Conservation (phyloP, 2,797 vertebrate genomes). For the Galago senegalensis region DNA sequence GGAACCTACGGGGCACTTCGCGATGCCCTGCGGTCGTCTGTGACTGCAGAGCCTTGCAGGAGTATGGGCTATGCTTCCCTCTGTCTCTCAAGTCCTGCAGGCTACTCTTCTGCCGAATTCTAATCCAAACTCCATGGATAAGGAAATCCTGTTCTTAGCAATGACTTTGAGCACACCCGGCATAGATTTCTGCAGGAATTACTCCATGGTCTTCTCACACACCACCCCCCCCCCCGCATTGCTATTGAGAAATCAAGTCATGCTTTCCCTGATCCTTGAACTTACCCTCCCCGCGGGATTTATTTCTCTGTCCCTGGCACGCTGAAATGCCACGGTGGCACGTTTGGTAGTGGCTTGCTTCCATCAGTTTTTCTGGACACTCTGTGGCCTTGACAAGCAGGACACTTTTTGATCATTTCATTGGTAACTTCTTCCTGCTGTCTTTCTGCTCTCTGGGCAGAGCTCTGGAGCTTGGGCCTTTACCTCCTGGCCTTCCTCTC, state of each 20-base stretch:
- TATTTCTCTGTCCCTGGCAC: too few relatives aligned
- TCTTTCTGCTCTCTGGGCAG: background rate
- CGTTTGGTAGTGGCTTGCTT: background rate
- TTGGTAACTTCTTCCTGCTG: background rate
- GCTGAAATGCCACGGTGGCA: background rate
- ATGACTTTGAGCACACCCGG: accelerated
- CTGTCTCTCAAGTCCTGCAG: background rate
- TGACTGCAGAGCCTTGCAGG: background rate
- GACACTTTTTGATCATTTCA: background rate
- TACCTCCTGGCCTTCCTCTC: too few relatives aligned
- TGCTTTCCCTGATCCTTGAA: accelerated
- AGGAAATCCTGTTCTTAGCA: background rate
- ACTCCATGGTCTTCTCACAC: accelerated
- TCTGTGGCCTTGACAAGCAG: background rate
- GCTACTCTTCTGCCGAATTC: accelerated
- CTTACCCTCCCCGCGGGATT: background rate
- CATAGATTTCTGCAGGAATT: accelerated
- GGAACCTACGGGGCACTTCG: accelerated
- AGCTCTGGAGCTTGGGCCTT: background rate
- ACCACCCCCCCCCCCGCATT: too few relatives aligned
- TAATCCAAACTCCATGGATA: accelerated
- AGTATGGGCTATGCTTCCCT: accelerated
- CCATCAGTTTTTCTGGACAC: background rate
- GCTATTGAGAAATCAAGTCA: accelerated
- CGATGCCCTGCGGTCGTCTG: accelerated